A percentile compares a stretch with the other conserved stretches of the same genome.
phyloP scores from a whole-genome alignment of 1,140 invertebrate genomes.

The Drosophila carrolli region DNA sequence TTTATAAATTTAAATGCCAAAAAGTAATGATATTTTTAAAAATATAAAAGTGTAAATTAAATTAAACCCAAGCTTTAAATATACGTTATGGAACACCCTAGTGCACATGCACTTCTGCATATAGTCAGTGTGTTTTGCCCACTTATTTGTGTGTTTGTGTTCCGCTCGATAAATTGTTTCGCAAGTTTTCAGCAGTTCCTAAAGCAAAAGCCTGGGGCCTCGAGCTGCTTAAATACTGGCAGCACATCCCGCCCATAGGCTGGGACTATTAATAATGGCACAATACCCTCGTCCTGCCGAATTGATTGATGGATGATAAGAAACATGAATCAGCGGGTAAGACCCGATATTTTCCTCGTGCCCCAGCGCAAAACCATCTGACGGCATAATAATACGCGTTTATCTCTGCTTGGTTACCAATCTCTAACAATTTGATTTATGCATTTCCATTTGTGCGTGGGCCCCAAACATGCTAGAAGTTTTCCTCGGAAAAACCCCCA shows the following conservation, averaged over 20 bases:
- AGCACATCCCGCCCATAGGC: conserved; percentile 34
- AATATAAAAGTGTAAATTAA: too few species aligned
- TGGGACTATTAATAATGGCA: conserved; percentile 65
- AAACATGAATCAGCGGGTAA: conserved; percentile 51
- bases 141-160: conserved; percentile 37
- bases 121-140: conserved; percentile 21
- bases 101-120: conserved; percentile 6
- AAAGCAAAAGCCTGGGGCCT: neutral
- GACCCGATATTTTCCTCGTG: neutral
- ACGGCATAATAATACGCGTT: conserved; percentile 78
- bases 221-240: conserved; percentile 30
- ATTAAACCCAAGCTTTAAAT: too few species aligned
- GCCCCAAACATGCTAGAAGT: conserved; percentile 34
- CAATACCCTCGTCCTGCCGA: conserved; percentile 52
- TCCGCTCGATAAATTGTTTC: conserved; percentile 66
- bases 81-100: conserved; percentile 2
- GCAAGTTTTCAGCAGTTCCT: conserved; percentile 30
- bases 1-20: too few species aligned
- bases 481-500: conserved; percentile 8
- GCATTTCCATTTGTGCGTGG: conserved; percentile 73
- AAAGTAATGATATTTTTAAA: too few species aligned
- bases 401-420: conserved; percentile 77
- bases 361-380: conserved; percentile 19
- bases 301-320: conserved; percentile 78
- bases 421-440: conserved; percentile 78